These are phyloP conservation scores for Rosalia funebris DNA, from an alignment of 2,888 invertebrate species.

Conservation along the genomic window DNA sequence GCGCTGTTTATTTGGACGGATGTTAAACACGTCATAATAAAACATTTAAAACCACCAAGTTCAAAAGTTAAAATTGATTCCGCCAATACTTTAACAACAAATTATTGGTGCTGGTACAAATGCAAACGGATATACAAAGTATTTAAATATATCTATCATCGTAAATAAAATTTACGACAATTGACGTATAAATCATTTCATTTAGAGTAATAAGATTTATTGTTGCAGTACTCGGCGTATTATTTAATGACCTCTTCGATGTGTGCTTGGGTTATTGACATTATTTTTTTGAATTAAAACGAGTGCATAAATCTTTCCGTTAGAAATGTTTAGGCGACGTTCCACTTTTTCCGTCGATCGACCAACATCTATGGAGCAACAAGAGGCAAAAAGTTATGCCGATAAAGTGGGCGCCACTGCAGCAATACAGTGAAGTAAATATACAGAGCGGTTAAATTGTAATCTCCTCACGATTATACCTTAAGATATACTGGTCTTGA, in stretches of 20 bases:
- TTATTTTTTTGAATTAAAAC: conserved; percentile 16
- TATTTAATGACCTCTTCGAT: conserved; percentile 16
- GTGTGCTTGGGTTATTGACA: conserved; percentile 20
- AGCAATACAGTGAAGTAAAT: too few relatives aligned
- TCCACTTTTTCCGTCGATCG: too few relatives aligned
- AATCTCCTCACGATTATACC: too few relatives aligned
- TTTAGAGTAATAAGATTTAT: conserved; percentile 42
- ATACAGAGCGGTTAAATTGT: too few relatives aligned
- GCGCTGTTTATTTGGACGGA: conserved; percentile 8
- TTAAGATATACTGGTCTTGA: too few relatives aligned
- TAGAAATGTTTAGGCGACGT: too few relatives aligned
- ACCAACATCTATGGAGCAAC: too few relatives aligned
- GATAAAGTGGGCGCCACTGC: too few relatives aligned
- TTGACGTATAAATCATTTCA: conserved; percentile 47
- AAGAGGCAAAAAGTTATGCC: too few relatives aligned
- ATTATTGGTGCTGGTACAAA: conserved; percentile 14
- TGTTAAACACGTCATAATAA: conserved; percentile 17
- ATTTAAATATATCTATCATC: conserved; percentile 40
- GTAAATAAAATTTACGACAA: conserved; percentile 45
- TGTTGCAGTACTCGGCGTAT: conserved; percentile 10
- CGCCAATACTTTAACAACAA: conserved; percentile 21
- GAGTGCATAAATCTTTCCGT: neutral
- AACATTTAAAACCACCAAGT: conserved; percentile 17
- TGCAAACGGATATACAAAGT: conserved; percentile 15
- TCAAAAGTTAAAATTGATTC: conserved; percentile 25